Percentiles rank a stretch among this genome's conserved stretches.
Evolutionary conservation across 1,140 invertebrate species (phyloP).

Genomic region (Drosophila quadrilineata): DNA sequence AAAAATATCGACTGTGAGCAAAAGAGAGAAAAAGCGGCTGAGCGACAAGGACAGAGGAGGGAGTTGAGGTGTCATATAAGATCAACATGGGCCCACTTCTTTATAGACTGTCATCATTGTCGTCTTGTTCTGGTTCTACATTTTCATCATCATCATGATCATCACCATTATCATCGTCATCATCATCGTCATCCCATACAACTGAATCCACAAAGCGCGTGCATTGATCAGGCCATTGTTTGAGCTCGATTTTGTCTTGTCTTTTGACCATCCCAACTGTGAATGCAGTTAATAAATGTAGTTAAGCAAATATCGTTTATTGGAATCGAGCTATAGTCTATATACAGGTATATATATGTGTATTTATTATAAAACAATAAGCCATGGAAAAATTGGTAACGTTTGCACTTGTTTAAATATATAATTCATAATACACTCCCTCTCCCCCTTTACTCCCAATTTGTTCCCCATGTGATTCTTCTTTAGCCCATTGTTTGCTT

Average conservation of each 20-base stretch:
- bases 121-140: too few species aligned
- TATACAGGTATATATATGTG: too few species aligned
- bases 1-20: too few species aligned
- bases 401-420: slow-evolving; percentile 74
- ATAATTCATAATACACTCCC: slow-evolving; percentile 31
- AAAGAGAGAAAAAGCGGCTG: too few species aligned
- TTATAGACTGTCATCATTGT: too few species aligned
- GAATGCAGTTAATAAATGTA: slow-evolving; percentile 57
- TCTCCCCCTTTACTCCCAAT: background rate
- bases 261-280: slow-evolving; percentile 58
- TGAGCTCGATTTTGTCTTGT: slow-evolving; percentile 56
- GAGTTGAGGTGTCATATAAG: too few species aligned
- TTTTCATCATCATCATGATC: slow-evolving; percentile 36
- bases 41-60: too few species aligned
- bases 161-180: slow-evolving; percentile 36
- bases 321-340: slow-evolving; percentile 48
- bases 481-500: slow-evolving; percentile 6
- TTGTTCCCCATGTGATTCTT: background rate
- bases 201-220: slow-evolving; percentile 64
- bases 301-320: slow-evolving; percentile 53
- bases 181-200: slow-evolving; percentile 52
- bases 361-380: too few species aligned
- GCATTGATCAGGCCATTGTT: slow-evolving; percentile 62
- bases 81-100: too few species aligned
- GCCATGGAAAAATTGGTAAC: slow-evolving; percentile 68